Base-by-base conservation (phyloP, 1,140 invertebrate species). In the Papilio polyxenes region DNA sequence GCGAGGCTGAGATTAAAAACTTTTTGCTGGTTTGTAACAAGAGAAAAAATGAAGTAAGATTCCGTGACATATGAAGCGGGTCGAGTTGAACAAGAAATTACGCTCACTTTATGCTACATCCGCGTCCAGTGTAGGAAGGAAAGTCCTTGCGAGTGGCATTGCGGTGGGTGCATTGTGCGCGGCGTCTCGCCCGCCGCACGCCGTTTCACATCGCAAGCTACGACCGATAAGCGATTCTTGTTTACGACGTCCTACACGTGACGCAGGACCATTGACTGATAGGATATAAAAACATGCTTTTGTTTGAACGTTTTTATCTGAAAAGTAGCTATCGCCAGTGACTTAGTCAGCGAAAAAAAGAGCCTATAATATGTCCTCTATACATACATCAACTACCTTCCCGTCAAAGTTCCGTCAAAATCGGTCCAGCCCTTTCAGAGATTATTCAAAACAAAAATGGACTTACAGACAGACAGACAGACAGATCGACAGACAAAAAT, bases 111-210 rank as follows among this genome's bases (percentile, higher is more conserved):
- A 85, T 88, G 83, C 65, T 83, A 80, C 84, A 86, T 87, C 84
- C 84, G 84, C 88, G 87, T 87, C 87, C 87, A 87, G 87, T 84
- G 85, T 86, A 85, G 82, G 85, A 85, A 85, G 87, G 86, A 85
- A 89, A 87, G 88, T 89, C 88, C 87, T 89, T 88, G 88, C 86
- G 83, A 85, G 83, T 87, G 88, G 85, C 88, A 86, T 88, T 85
- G 88, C 87, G 69, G 82, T 84, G 83, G 85, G 83, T 80, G 86
- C 85, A 90, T 89, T 91, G 87, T 88, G 88, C 82, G 75, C 77
- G 83, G 85, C 84, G 85, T 85, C 82, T 86, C 31, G 81, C n/a
- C 83, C 44, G 74, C 75, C 81, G 81, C 59, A 44, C 82, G 72
- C 76, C 83, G 85, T 83, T 85, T 84, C 82, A 84, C 20, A 76